These are phyloP conservation scores for Clusia tigrina DNA, from an alignment of 2,888 invertebrate genomes.

Conservation along the genomic window DNA sequence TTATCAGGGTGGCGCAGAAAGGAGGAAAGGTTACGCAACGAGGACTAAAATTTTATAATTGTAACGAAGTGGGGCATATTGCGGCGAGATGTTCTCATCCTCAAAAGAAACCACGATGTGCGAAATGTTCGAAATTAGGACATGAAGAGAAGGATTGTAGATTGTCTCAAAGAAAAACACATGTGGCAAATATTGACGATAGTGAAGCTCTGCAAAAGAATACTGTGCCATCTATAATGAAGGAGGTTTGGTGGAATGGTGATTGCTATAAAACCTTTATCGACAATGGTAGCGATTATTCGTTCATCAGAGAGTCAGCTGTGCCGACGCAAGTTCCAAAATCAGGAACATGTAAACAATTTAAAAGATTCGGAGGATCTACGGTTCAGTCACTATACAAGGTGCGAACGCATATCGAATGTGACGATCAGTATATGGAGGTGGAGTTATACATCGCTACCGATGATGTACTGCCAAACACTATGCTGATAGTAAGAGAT, in stretches of 20 bases:
- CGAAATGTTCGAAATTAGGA: not conserved
- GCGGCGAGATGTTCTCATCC: not conserved
- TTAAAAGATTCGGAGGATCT: slow-evolving; percentile 33
- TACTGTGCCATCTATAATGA: slow-evolving; percentile 13
- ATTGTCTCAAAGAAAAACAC: not conserved
- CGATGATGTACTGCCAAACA: slow-evolving; percentile 24
- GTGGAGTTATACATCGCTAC: slow-evolving; percentile 24
- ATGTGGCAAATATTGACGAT: no score
- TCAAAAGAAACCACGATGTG: not conserved
- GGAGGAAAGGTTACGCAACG: not conserved
- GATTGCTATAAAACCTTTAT: slow-evolving; percentile 20
- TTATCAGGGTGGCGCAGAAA: not conserved
- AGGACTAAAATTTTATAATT: not conserved
- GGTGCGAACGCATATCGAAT: slow-evolving; percentile 12
- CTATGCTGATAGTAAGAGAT: slow-evolving; percentile 31
- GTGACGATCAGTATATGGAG: slow-evolving; percentile 12
- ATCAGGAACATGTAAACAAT: not conserved
- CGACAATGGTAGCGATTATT: slow-evolving; percentile 33
- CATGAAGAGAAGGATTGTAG: not conserved
- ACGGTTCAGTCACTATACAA: slow-evolving; percentile 19
- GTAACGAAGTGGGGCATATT: slow-evolving; percentile 19
- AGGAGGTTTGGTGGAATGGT: slow-evolving; percentile 21
- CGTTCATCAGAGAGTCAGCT: slow-evolving; percentile 23
- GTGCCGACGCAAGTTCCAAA: slow-evolving; percentile 4
- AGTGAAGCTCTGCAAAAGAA: slow-evolving; percentile 4